A percentile compares a stretch with the other conserved stretches of the same genome.
Evolutionary conservation across 2,888 invertebrate species (phyloP).

Genomic region (Oscheius sp.): DNA sequence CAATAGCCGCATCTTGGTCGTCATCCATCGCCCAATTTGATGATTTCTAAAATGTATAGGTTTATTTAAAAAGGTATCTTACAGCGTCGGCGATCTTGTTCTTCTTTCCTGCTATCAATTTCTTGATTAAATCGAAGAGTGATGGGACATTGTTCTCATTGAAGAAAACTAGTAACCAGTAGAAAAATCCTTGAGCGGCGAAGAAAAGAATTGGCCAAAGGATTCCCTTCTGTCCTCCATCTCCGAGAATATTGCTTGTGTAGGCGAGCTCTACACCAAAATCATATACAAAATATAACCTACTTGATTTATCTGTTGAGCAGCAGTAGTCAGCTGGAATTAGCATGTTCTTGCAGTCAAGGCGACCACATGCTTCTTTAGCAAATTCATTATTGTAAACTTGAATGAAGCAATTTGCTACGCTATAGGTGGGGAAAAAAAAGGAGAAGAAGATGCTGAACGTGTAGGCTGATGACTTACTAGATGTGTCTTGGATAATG

Average conservation of each 20-base stretch:
- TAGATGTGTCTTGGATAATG: conserved; percentile 56
- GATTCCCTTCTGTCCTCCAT: conserved; percentile 48
- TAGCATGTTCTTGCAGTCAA: conserved; percentile 41
- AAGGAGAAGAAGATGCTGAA: conserved; percentile 45
- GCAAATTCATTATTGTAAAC: conserved; percentile 59
- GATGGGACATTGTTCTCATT: conserved; percentile 30
- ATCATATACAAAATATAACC: neutral
- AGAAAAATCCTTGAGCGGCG: conserved; percentile 44
- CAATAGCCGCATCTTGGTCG: conserved; percentile 15
- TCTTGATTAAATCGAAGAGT: conserved; percentile 6
- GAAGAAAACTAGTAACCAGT: conserved; percentile 47
- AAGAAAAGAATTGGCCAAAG: conserved; percentile 53
- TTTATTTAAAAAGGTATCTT: neutral
- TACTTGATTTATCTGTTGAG: neutral
- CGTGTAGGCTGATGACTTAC: conserved; percentile 34
- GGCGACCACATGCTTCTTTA: conserved; percentile 49
- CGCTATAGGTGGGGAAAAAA: conserved; percentile 47
- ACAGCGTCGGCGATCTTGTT: conserved; percentile 15
- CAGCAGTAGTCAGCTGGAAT: conserved; percentile 14
- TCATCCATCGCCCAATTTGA: conserved; percentile 18
- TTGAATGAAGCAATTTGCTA: conserved; percentile 42
- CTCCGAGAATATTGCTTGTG: conserved; percentile 45
- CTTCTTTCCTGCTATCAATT: neutral
- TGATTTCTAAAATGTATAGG: neutral
- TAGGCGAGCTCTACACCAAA: conserved; percentile 23